Evolutionary conservation across 2,797 vertebrate species (phyloP), one percentile per base, ranked within the genome.

Genomic region (Microctenopoma stevenorrisi): DNA sequence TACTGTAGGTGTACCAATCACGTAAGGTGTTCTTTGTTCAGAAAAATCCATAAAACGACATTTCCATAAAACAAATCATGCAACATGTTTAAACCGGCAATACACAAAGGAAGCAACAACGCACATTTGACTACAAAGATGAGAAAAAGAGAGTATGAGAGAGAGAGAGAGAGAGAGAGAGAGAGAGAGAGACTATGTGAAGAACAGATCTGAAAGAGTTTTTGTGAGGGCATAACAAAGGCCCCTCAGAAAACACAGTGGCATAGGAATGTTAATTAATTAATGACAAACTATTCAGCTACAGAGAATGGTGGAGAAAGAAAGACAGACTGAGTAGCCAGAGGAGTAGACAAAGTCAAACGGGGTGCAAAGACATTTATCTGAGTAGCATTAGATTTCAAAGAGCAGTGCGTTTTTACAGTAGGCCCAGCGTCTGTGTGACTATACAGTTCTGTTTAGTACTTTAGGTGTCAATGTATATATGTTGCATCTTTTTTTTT

Each of bases 181-280:
- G 60, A 60, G 56, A 72, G 84, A 84, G 79, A 85, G 84, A 78
- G 83, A 90, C 72, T 79, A 85, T 87, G 88, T 84, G 90, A 85
- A 86, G 84, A 90, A 81, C 70, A 25, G 86, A 81, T 86, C 87
- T 92, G 86, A 92, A 93, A 92, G 90, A 91, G 74, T 68, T 93
- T 93, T 93, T 93, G 86, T 89, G 77, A 83, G 80, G 71, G 73
- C 79, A 40, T 88, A 91, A 94, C 91, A 93, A 93, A 92, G 91
- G 72, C 75, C 88, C 88, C 91, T 92, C 90, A 91, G 90, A 94
- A 91, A 91, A 92, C 90, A 91, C 83, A 89, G 87, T 83, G 86
- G 85, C 88, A 86, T 79, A 89, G 90, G 91, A 94, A 94, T 94
- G 91, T 93, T 94, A 94, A 94, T 93, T 91, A 94, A 94, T 94